Percentiles rank a stretch among this genome's conserved stretches.
phyloP scores from a whole-genome alignment of 2,797 vertebrate genomes.

The Characodon lateralis region DNA sequence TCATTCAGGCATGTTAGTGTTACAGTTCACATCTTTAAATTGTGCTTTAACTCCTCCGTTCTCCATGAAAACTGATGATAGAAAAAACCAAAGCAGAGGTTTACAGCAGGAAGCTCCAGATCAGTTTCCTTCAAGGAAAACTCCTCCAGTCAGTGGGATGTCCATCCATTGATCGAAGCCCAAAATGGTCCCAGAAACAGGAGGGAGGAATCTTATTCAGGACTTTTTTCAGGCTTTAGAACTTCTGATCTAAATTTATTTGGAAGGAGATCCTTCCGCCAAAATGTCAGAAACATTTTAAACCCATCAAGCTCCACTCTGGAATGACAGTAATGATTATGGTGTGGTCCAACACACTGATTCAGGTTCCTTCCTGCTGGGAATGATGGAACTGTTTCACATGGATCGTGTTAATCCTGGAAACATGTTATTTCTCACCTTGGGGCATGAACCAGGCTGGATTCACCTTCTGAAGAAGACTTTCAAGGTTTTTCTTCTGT shows the following conservation, averaged over 20 bases:
- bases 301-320: background rate
- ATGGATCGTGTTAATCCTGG: background rate
- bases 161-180: too few species aligned
- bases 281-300: too few species aligned
- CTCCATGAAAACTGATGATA: slow-evolving; percentile 85
- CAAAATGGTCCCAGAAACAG: background rate
- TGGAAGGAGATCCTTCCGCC: background rate
- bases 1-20: slow-evolving; percentile 90
- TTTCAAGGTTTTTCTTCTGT: too few species aligned
- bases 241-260: background rate
- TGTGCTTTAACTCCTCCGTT: slow-evolving; percentile 98
- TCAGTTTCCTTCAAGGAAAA: slow-evolving; percentile 75
- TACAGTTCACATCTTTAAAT: slow-evolving; percentile 87
- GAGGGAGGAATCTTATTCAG: background rate
- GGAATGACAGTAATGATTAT: background rate
- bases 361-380: background rate
- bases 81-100: slow-evolving; percentile 88
- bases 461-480: background rate
- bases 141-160: slow-evolving; percentile 22
- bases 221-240: too few species aligned
- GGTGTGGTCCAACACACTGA: background rate
- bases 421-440: background rate
- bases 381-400: background rate
- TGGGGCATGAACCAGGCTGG: background rate
- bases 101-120: slow-evolving; percentile 94